These are phyloP conservation scores for Drosophila quadrilineata DNA, from an alignment of 1,140 invertebrate genomes.

Conservation along the genomic window DNA sequence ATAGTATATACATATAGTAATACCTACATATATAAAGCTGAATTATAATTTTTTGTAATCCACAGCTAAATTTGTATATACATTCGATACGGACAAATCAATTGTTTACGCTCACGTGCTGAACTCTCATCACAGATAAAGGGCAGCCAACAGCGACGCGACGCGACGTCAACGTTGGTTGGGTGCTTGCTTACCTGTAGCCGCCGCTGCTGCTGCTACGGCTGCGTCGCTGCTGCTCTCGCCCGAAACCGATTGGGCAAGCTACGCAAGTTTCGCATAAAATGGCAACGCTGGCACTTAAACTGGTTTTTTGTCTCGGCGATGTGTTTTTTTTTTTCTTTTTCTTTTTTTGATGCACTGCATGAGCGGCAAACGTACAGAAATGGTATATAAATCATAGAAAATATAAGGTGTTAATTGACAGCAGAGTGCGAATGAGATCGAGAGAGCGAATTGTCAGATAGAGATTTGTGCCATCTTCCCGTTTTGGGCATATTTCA, in stretches of 20 bases:
- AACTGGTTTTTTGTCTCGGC: conserved; percentile 50
- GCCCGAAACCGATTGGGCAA: conserved; percentile 6
- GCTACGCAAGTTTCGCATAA: conserved; percentile 53
- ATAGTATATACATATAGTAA: too few species aligned
- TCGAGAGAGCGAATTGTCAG: neutral
- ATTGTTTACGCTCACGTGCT: conserved; percentile 11
- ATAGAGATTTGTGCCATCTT: conserved; percentile 2
- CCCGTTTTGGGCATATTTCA: conserved; percentile 45
- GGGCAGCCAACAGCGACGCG: neutral
- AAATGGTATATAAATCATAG: conserved; percentile 38
- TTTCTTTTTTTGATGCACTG: conserved; percentile 30
- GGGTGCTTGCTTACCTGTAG: conserved; percentile 49
- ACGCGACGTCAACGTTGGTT: conserved; percentile 25
- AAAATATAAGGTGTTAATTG: conserved; percentile 66
- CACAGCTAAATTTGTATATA: neutral
- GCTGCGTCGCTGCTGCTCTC: conserved; percentile 12
- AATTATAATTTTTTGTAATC: neutral
- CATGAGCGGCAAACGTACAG: conserved; percentile 13
- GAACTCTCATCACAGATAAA: conserved; percentile 19
- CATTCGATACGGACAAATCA: neutral
- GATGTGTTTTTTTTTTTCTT: too few species aligned
- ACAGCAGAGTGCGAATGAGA: conserved; percentile 7
- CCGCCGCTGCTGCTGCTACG: conserved; percentile 5
- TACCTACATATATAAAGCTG: neutral
- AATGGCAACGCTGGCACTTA: conserved; percentile 63